Base-by-base conservation (phyloP, 2,113 vertebrate genomes). In the Neogobius melanostomus region DNA sequence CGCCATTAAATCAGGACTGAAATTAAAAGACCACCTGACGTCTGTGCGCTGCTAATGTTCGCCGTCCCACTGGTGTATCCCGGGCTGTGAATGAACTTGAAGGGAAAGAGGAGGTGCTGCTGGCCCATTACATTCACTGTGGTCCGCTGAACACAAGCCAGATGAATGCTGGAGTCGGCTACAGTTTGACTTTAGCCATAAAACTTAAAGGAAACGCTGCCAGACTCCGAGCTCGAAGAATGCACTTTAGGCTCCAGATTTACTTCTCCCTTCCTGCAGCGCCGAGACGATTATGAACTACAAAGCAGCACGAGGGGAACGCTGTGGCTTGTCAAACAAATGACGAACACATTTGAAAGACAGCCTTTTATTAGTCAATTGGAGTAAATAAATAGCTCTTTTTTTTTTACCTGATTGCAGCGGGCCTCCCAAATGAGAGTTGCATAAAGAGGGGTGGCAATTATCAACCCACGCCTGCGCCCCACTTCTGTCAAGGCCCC, bases 41-140 rank as follows among this genome's bases (percentile, higher is more conserved):
- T 36, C 28, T 36, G 28, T 36, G 28, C 3, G 28, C 28, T 5
- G 28, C 28, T 36, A 36, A 36, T 36, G 28, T 36, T 36, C 28
- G 28, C 28, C 28, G 4, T 36, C 28, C 28, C 28, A 36, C 28
- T 36, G 28, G 42, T 48, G 71, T 17, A 85, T 60, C 69, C 52
- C 56, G 49, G 17, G 69, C 65, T 72, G 79, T 83, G 83, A 84
- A 82, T 87, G 84, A 83, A 71, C 74, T 79, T 51, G 69, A 61
- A 56, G 48, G 73, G 74, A 64, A 61, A 54, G 69, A 78, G 64
- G 75, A 74, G 72, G 76, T 53, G 57, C 28, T 56, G 52, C 52
- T 36, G 72, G 73, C 62, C 64, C 75, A 82, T 72, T 75, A 71
- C 72, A n/a, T 52, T 1, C n/a, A 66, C 77, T 74, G 72, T 73